Conservation (phyloP, 2,888 invertebrate genomes). For the Choristoneura rosaceana region DNA sequence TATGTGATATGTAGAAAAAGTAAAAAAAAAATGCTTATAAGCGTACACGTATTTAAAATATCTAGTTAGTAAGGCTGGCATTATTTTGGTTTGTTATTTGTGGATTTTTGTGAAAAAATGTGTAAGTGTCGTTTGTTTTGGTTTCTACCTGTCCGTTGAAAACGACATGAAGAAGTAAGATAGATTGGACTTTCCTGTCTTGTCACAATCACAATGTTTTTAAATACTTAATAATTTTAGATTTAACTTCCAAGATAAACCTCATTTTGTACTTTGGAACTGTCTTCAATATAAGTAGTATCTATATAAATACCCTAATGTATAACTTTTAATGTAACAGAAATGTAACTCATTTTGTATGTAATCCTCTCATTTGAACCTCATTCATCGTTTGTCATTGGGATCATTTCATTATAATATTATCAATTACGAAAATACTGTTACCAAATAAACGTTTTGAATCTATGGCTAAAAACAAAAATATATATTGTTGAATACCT, state of each 20-base stretch:
- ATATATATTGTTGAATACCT: background rate
- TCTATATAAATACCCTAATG: background rate
- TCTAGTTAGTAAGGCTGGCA: conserved; percentile 64
- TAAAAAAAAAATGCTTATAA: conserved; percentile 59
- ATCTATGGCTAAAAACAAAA: too few species aligned
- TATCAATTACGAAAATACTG: background rate
- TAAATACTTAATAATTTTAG: conserved; percentile 10
- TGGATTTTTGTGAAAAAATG: conserved; percentile 24
- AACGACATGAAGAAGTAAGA: conserved; percentile 14
- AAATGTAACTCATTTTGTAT: conserved; percentile 12
- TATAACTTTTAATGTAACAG: background rate
- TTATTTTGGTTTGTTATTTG: conserved; percentile 45
- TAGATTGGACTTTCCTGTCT: conserved; percentile 11
- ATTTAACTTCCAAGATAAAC: conserved; percentile 20
- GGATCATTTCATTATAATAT: background rate
- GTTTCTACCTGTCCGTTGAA: background rate
- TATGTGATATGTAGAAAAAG: conserved; percentile 79
- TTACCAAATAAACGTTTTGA: too few species aligned
- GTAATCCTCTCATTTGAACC: conserved; percentile 4
- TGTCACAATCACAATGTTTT: conserved; percentile 11
- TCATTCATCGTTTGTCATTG: conserved; percentile 17
- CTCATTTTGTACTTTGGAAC: conserved; percentile 15
- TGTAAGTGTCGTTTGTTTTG: conserved; percentile 22
- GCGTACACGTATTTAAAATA: conserved; percentile 61
- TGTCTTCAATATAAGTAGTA: conserved; percentile 25